phyloP scores from a whole-genome alignment of 2,888 invertebrate species.

The Amblyjoppa fuscipennis region DNA sequence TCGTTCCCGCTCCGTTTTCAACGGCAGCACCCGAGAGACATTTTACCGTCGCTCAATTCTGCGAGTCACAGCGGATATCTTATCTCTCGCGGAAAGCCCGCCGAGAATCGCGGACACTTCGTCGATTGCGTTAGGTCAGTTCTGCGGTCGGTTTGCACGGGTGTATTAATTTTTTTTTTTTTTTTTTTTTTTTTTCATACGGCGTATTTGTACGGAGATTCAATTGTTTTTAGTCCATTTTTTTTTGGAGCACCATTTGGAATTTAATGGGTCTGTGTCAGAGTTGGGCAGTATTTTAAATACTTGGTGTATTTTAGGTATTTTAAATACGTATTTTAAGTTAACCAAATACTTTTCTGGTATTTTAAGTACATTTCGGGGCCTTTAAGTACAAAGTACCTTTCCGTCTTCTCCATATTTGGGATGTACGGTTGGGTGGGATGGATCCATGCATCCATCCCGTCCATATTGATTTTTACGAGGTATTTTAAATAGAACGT shows the following conservation, averaged over 20 bases:
- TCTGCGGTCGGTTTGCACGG: conserved; percentile 13
- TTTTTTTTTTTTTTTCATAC: not conserved
- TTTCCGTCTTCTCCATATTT: no score
- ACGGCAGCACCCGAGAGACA: conserved; percentile 13
- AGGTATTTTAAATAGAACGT: no score
- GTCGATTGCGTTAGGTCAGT: conserved; percentile 33
- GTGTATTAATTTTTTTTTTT: not conserved
- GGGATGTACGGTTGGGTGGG: no score
- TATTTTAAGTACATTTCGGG: no score
- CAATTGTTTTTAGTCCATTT: not conserved
- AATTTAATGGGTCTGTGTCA: not conserved
- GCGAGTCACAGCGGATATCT: conserved; percentile 45
- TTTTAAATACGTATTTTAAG: no score
- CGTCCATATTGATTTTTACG: no score
- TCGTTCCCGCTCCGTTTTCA: not conserved
- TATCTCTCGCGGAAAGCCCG: conserved; percentile 28
- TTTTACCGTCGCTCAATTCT: conserved; percentile 31
- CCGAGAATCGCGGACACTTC: not conserved
- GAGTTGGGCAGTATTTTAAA: no score
- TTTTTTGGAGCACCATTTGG: not conserved
- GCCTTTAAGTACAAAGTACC: no score
- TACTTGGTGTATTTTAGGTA: no score
- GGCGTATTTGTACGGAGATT: not conserved
- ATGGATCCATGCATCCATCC: no score
- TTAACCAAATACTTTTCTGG: no score